These are phyloP conservation scores for Ditylenchus dipsaci DNA, from an alignment of 1,140 invertebrate species.

Conservation along the genomic window DNA sequence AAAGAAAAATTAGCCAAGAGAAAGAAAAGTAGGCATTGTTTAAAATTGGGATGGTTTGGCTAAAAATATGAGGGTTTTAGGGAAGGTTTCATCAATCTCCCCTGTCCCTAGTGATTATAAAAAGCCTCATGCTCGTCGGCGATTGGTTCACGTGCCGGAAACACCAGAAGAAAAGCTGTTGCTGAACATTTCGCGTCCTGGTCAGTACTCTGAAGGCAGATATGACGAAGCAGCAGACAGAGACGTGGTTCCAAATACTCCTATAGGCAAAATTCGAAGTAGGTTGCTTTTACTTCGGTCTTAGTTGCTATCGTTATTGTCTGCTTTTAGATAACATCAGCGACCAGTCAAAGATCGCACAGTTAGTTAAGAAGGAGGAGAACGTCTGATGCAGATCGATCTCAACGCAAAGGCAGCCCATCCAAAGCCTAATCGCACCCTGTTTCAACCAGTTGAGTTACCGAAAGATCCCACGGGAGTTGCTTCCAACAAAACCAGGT, in stretches of 20 bases:
- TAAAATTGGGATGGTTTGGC: no score
- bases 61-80: no score
- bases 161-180: constrained; percentile 10
- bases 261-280: background rate
- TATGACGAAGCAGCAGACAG: background rate
- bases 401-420: no score
- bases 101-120: background rate
- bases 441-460: no score
- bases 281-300: background rate
- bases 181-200: background rate
- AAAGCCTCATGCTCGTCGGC: background rate
- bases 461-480: no score
- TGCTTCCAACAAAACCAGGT: no score
- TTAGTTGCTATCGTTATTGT: background rate
- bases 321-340: background rate
- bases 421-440: no score
- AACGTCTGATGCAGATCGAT: background rate
- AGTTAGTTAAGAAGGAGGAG: background rate
- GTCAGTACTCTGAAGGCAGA: background rate
- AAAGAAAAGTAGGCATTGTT: no score
- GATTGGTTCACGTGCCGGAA: constrained; percentile 1
- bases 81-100: no score
- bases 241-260: background rate
- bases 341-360: background rate
- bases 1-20: background rate